Base-by-base conservation (phyloP, 2,797 vertebrate genomes). In the Remorina albescens region DNA sequence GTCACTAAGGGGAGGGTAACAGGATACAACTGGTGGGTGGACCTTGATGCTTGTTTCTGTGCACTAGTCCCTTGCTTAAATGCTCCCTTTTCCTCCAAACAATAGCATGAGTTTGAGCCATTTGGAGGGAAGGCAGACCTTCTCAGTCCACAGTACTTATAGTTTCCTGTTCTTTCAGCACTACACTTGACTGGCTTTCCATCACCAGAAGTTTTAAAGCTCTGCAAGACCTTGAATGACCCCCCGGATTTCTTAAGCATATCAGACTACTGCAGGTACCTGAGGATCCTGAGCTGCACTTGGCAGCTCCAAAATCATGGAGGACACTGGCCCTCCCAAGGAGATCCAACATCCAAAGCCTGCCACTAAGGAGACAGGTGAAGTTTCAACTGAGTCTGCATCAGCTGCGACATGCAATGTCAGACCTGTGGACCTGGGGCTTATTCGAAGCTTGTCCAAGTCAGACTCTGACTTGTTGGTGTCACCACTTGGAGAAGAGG, bases 401-500 rank as follows among this genome's bases (percentile, higher is more conserved):
- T 74, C 88, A 60, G 64, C 34, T 59, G 26, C 41, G 30, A 0
- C 87, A 1, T 91, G 82, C 86, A 94, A 92, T 90, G 89, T 84
- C 88, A 94, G 95, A 91, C 95, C 95, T 55, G 90, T 94, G 0
- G 96, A 97, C 85, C 95, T 97, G 72, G 96, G 96, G 83, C 94
- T 99, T 76, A 96, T 95, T 78, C 96, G 96, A 60, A 97, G 96
- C 87, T 87, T 98, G 89, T 99, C 98, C 25, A 99, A 99, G 92
- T 98, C 97, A 0, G 97, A 99, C 94, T 99, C 98, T 0, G 97
- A 99, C 92, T 95, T 99, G 73, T 92, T 98, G 94, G 95, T 95
- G 66, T 97, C 97, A 0, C 97, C 97, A 0, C 51, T 41, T 6
- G 95, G 94, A 0, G 98, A 98, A 76, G 96, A 98, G 85, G 97